Conservation (phyloP, 2,797 vertebrate genomes). For the Enteromius treurensis region DNA sequence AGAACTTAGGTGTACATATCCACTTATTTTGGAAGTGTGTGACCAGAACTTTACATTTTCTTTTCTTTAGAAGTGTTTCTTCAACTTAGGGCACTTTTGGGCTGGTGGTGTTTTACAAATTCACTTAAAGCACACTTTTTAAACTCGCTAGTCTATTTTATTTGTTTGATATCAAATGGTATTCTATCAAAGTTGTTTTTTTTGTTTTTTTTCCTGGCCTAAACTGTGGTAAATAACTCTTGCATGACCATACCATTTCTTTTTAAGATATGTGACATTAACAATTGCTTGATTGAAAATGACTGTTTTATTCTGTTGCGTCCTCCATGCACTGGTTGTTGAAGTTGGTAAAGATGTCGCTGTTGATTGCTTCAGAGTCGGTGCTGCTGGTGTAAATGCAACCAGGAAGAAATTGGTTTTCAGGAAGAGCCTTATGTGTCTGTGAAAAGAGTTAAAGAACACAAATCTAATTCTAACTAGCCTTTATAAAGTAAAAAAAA, state of each 20-base stretch:
- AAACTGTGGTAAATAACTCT: neutral
- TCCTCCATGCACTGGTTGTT: neutral
- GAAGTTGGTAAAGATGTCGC: neutral
- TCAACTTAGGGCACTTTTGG: neutral
- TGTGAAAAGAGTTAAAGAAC: neutral
- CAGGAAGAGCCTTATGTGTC: neutral
- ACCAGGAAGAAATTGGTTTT: neutral
- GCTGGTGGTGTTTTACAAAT: neutral
- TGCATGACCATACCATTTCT: neutral
- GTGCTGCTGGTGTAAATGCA: neutral
- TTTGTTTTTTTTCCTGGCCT: too few relatives aligned
- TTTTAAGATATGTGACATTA: neutral
- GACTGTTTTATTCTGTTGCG: neutral
- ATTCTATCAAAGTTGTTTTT: neutral
- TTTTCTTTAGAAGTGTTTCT: neutral
- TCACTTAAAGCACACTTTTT: neutral
- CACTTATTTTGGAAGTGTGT: neutral
- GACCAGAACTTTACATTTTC: neutral
- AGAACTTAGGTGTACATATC: neutral
- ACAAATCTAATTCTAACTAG: neutral
- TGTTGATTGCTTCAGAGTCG: neutral
- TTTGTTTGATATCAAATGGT: neutral
- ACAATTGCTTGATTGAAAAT: neutral
- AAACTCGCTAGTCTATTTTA: neutral
- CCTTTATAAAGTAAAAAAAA: neutral